phyloP scores from a whole-genome alignment of 2,888 invertebrate genomes.

The Nysson spinosus region DNA sequence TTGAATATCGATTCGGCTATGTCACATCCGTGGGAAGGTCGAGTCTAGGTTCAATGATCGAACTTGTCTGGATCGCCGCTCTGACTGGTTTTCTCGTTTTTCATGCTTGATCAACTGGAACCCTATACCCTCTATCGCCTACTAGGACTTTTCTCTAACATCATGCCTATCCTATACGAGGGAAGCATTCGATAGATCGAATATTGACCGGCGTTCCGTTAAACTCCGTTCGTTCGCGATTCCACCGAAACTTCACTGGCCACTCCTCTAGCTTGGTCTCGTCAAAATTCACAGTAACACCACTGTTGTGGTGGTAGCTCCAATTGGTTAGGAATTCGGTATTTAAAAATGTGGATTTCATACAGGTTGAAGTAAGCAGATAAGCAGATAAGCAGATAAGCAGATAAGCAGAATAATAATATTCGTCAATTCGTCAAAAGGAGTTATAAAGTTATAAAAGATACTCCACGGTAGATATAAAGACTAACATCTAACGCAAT shows the following conservation, averaged over 20 bases:
- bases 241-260: constrained; percentile 47
- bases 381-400: no score
- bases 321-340: constrained; percentile 41
- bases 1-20: constrained; percentile 43
- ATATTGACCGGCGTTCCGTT: constrained; percentile 71
- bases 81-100: no score
- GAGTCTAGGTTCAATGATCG: constrained; percentile 47
- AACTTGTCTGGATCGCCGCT: constrained; percentile 5
- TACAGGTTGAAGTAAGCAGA: constrained; percentile 29
- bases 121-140: no score
- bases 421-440: no score
- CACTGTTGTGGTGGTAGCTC: constrained; percentile 6
- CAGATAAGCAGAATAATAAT: no score
- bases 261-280: constrained; percentile 45
- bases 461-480: no score
- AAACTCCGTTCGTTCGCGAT: constrained; percentile 46
- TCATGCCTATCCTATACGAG: constrained; percentile 1
- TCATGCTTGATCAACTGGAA: no score
- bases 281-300: constrained; percentile 49
- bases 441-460: no score
- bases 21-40: constrained; percentile 38
- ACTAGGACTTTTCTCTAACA: no score
- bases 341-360: constrained; percentile 4
- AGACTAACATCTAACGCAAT: no score
- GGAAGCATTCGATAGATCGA: constrained; percentile 72